phyloP scores from a whole-genome alignment of 2,888 invertebrate genomes.

The Drosophila dives region DNA sequence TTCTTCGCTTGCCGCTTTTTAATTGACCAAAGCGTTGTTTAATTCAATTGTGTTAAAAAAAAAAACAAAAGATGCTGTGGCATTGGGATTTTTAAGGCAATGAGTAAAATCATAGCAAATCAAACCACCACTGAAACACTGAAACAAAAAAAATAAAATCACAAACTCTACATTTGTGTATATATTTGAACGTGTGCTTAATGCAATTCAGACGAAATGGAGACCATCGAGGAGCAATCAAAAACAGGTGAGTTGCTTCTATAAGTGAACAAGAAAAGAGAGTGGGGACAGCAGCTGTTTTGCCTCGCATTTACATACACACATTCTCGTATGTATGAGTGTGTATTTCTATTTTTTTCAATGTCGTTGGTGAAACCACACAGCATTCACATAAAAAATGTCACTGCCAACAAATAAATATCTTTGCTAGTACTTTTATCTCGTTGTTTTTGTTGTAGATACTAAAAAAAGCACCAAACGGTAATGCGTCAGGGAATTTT shows the following conservation, averaged over 20 bases:
- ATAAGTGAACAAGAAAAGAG: background rate
- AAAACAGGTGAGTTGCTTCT: conserved; percentile 77
- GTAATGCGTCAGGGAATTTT: conserved; percentile 61
- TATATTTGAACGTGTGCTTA: conserved; percentile 34
- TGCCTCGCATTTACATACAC: conserved; percentile 8
- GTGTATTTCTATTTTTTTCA: conserved; percentile 48
- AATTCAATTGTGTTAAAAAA: conserved; percentile 42
- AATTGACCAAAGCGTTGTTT: conserved; percentile 55
- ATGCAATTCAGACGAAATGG: conserved; percentile 70
- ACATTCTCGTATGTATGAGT: conserved; percentile 4
- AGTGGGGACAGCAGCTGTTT: conserved; percentile 44
- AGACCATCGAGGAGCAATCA: conserved; percentile 83
- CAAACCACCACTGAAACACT: conserved; percentile 23
- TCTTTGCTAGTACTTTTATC: conserved; percentile 34
- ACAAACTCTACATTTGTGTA: conserved; percentile 45
- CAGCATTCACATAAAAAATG: conserved; percentile 67
- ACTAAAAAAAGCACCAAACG: conserved; percentile 49
- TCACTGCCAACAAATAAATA: conserved; percentile 70
- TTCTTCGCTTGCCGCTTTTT: conserved; percentile 69
- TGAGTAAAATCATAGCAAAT: conserved; percentile 50
- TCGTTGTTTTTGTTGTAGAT: conserved; percentile 20
- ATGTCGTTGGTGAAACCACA: conserved; percentile 49
- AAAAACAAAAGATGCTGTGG: conserved; percentile 51
- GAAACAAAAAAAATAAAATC: conserved; percentile 17
- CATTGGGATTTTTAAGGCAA: conserved; percentile 28